Percentiles rank a stretch among this genome's conserved stretches.
These are phyloP conservation scores for Drosophila buzzatii DNA, from an alignment of 2,888 invertebrate species.

Conservation along the genomic window DNA sequence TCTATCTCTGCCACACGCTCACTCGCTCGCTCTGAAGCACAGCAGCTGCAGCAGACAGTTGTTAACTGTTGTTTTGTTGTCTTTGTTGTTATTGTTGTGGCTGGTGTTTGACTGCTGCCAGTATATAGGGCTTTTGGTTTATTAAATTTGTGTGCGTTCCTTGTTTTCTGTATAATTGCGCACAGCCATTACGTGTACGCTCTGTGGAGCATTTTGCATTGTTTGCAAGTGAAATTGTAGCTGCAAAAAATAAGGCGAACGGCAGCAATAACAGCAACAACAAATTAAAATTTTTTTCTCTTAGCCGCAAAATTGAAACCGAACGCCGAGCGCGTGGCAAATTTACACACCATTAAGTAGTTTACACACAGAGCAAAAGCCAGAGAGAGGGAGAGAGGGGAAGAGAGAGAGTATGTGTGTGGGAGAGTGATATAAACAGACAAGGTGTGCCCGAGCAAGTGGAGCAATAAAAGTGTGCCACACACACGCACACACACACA, in stretches of 20 bases:
- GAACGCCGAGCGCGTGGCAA: constrained; percentile 67
- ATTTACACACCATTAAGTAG: constrained; percentile 84
- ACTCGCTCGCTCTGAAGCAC: neutral
- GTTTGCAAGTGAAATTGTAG: constrained; percentile 56
- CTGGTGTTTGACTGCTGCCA: constrained; percentile 42
- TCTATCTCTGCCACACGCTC: neutral
- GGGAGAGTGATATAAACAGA: constrained; percentile 14
- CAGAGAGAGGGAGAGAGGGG: neutral
- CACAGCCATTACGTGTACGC: constrained; percentile 72
- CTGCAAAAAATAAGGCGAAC: constrained; percentile 44
- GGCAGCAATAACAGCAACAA: constrained; percentile 15
- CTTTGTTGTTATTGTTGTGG: constrained; percentile 19
- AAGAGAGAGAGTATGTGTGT: neutral
- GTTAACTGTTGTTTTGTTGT: constrained; percentile 10
- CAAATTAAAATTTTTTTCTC: constrained; percentile 76
- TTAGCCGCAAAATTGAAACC: constrained; percentile 77
- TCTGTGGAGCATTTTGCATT: constrained; percentile 43
- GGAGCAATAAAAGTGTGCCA: constrained; percentile 59
- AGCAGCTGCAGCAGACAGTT: constrained; percentile 21
- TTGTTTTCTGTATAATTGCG: constrained; percentile 67
- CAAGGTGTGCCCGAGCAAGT: constrained; percentile 64
- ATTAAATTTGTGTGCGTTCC: constrained; percentile 61
- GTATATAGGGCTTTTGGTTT: constrained; percentile 51
- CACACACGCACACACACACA: constrained; percentile 27
- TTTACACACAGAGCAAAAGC: constrained; percentile 63